Evolutionary conservation across 2,113 vertebrate genomes (phyloP), one percentile per base, ranked within the genome.

Genomic region (Sander vitreus): DNA sequence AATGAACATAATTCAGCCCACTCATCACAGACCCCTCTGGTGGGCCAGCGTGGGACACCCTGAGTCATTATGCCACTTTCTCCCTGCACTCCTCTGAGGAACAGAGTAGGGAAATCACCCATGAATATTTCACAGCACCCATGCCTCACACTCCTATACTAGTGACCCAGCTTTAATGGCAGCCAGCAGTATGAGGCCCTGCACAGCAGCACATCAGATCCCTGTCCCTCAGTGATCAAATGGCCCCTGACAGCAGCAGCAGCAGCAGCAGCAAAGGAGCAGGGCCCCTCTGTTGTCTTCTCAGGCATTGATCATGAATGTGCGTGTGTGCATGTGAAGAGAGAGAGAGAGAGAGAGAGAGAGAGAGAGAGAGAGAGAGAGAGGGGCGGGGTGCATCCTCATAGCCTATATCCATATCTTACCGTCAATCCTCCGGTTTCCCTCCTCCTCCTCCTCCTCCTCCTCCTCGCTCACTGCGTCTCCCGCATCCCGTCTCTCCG

Each of bases 361-460:
- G 48, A 39, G 83, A 58, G 54, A 58, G 70, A 30, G 45, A 55
- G 63, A n/a, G 33, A 36, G 36, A 36, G 36, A 36, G 36, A 62
- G 69, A 84, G 85, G 85, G 89, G 91, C 80, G 88, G 89, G 86
- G 81, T 82, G 81, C 86, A 84, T 93, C 86, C 85, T 81, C 60
- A 78, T 76, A 86, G 80, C 86, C 84, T 87, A 85, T 65, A 91
- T 93, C 86, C 86, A 93, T 90, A 90, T 93, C 90, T 93, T 93
- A 93, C 93, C 93, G 91, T 94, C 91, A 92, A 91, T 91, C 85
- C 90, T 88, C 89, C 87, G 70, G 75, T 88, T 88, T 90, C 90
- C 86, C 85, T 89, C 91, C 78, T 91, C 90, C 87, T 89, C 82
- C 81, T 64, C 65, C 75, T 89, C 89, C 84, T 71, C 68, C 68